A percentile compares a stretch with the other conserved stretches of the same genome.
Evolutionary conservation across 2,888 invertebrate species (phyloP).

Genomic region (Mesochorus sp.): DNA sequence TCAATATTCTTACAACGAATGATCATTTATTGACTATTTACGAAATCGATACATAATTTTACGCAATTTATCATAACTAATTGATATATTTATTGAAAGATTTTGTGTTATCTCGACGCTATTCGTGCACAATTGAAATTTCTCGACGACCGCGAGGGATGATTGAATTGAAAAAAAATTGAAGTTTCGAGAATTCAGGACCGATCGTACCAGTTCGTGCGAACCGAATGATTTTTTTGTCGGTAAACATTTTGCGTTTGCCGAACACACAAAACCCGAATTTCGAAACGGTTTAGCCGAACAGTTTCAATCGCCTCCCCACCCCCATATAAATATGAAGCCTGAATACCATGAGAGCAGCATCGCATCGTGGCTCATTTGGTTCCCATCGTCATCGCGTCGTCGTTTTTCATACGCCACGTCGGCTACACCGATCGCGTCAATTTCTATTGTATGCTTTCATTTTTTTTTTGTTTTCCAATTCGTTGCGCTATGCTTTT

Average conservation of each 20-base stretch:
- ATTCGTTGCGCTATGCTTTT: constrained; percentile 4
- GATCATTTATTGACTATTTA: constrained; percentile 15
- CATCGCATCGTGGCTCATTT: not conserved
- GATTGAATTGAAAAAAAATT: constrained; percentile 32
- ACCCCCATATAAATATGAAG: constrained; percentile 9
- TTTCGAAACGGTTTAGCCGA: not conserved
- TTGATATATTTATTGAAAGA: not conserved
- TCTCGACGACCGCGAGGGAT: constrained; percentile 32
- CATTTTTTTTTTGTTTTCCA: constrained; percentile 50
- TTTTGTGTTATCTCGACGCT: constrained; percentile 7
- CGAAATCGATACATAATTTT: no score
- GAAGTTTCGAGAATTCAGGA: constrained; percentile 24
- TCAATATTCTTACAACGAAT: not conserved
- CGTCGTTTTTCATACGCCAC: constrained; percentile 43
- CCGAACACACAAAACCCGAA: constrained; percentile 22
- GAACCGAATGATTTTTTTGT: constrained; percentile 59
- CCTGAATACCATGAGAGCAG: not conserved
- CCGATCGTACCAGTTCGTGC: not conserved
- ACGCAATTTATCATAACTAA: no score
- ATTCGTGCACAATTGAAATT: constrained; percentile 47
- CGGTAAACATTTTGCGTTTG: constrained; percentile 60
- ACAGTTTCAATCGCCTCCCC: not conserved
- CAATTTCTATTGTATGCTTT: constrained; percentile 68
- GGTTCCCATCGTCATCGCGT: constrained; percentile 38
- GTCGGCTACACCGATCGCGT: constrained; percentile 61